These are phyloP conservation scores for Heterochromis multidens DNA, from an alignment of 2,113 vertebrate genomes.

Conservation along the genomic window DNA sequence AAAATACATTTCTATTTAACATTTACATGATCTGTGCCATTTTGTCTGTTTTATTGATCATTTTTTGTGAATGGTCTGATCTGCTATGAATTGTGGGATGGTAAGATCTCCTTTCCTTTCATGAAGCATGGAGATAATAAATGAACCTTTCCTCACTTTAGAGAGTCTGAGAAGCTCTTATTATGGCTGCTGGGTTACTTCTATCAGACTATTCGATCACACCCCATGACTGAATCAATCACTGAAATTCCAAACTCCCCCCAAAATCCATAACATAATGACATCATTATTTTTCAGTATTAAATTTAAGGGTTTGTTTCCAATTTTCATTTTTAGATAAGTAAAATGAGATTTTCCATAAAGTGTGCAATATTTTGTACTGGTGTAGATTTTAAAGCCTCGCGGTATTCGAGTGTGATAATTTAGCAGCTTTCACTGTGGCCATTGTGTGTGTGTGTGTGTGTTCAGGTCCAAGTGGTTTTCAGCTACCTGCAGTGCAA, in stretches of 20 bases:
- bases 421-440: not conserved
- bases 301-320: not conserved
- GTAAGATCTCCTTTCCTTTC: not conserved
- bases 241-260: not conserved
- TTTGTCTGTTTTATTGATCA: not conserved
- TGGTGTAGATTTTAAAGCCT: not conserved
- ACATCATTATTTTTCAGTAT: not conserved
- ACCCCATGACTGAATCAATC: not conserved
- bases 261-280: not conserved
- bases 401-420: not conserved
- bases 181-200: not conserved
- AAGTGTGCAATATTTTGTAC: not conserved
- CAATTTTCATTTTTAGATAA: too few relatives aligned
- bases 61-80: not conserved
- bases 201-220: not conserved
- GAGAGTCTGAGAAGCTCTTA: not conserved
- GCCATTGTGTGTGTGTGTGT: not conserved
- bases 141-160: not conserved
- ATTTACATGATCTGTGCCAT: not conserved
- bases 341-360: too few relatives aligned
- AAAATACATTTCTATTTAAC: not conserved
- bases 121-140: not conserved
- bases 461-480: conserved; percentile 72
- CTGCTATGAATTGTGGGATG: not conserved
- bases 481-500: conserved; percentile 71